Evolutionary conservation across 2,888 invertebrate genomes (phyloP).

Genomic region (Diloba caeruleocephala): DNA sequence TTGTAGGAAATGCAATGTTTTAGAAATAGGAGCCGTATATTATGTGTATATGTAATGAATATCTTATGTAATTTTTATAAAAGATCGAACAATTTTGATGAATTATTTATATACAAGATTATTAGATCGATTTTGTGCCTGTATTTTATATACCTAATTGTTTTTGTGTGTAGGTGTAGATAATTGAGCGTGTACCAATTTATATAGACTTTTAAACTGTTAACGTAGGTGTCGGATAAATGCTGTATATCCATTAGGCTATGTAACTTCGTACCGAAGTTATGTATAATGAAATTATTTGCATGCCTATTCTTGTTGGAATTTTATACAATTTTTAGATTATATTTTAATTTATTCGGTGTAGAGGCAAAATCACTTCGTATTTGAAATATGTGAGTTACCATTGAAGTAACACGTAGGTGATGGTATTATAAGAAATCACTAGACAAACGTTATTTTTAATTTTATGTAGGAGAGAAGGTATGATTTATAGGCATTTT

Average conservation of each 20-base stretch:
- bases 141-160: conserved; percentile 4
- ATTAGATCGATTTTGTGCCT: background rate
- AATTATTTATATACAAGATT: conserved; percentile 36
- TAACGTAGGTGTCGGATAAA: conserved; percentile 53
- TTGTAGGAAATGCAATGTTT: conserved; percentile 37
- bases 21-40: conserved; percentile 27
- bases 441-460: conserved; percentile 36
- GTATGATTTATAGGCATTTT: conserved; percentile 56
- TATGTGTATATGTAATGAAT: conserved; percentile 36
- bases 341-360: conserved; percentile 43
- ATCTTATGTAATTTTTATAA: conserved; percentile 24
- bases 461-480: conserved; percentile 32
- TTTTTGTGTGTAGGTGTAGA: conserved; percentile 71
- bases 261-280: conserved; percentile 53
- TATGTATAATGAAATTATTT: conserved; percentile 35
- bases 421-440: conserved; percentile 56
- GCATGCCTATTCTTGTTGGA: conserved; percentile 42
- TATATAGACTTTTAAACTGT: conserved; percentile 55
- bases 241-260: conserved; percentile 60
- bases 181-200: conserved; percentile 63
- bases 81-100: conserved; percentile 30
- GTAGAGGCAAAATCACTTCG: conserved; percentile 38
- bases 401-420: conserved; percentile 52
- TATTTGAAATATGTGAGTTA: conserved; percentile 50
- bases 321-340: conserved; percentile 44